Base-by-base conservation (phyloP, 1,140 invertebrate species). In the Daktulosphaira vitifoliae region DNA sequence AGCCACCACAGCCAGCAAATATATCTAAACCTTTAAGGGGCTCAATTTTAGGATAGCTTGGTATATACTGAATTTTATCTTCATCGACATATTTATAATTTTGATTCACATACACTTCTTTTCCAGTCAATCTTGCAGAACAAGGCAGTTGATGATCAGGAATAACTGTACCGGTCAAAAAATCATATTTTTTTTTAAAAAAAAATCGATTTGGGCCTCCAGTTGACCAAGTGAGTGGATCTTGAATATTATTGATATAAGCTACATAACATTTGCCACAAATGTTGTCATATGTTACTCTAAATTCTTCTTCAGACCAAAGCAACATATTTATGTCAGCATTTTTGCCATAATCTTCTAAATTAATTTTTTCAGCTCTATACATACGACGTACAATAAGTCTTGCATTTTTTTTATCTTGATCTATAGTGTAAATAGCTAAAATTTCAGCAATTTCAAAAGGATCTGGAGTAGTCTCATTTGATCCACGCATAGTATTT, bases 1-100 rank as follows among this genome's bases (percentile, higher is more conserved):
- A 71, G 81, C 88, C 90, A 52, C 90, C 90, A 76, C 90, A 92
- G 1, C 90, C 90, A 69, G 90, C 87, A 78, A 94, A 93, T n/a
- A 93, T 84, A 74, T 93, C 90, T 53, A 94, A 75, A 39, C 82
- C 83, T 70, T 76, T 75, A 22, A 92, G 73, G 48, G 80, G 82
- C 62, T 73, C 74, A 0, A 74, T 66, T 29, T 81, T 71, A 33
- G 78, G 74, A 80, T 81, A 9, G 75, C 76, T 68, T 78, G 69
- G 48, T 50, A 67, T 37, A 59, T 50, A 53, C 52, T 71, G 42
- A 6, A 70, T 25, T 68, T 79, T 68, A 80, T 79, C 71, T 84
- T 85, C 48, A 81, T 79, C 22, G 71, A 71, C 46, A 78, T 77
- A 29, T 85, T 85, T 25, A 88, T 78, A 46, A 71, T 72, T 66